phyloP scores from a whole-genome alignment of 1,140 invertebrate genomes.

The Xylocopa sonorina region DNA sequence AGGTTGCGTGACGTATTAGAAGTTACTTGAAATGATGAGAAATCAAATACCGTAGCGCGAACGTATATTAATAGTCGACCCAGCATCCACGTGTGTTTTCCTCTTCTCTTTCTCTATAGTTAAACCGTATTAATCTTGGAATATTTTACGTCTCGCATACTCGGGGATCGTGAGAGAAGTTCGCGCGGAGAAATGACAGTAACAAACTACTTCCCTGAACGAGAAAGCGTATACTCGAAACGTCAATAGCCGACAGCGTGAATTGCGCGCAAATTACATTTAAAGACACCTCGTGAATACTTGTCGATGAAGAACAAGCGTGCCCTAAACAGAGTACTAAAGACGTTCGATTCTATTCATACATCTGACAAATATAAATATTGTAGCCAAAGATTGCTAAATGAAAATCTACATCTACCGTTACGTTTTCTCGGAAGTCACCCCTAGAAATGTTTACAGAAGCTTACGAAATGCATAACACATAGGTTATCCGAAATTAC shows the following conservation, averaged over 20 bases:
- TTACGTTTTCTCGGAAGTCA: not conserved
- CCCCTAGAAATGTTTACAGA: no score
- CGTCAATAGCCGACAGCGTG: not conserved
- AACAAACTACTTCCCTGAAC: not conserved
- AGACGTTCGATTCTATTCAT: not conserved
- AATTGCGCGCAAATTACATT: not conserved
- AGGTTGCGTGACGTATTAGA: not conserved
- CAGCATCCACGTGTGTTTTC: conserved; percentile 1
- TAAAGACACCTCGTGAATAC: not conserved
- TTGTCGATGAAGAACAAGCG: not conserved
- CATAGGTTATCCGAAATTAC: no score
- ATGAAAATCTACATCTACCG: not conserved
- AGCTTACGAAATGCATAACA: no score
- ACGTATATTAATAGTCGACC: conserved; percentile 9
- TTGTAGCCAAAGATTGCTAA: no score
- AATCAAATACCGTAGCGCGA: not conserved
- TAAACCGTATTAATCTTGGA: not conserved
- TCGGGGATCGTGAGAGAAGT: not conserved
- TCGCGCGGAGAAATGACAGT: not conserved
- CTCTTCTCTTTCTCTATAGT: not conserved
- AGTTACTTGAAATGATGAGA: conserved; percentile 4
- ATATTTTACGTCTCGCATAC: not conserved
- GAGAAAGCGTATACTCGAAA: not conserved
- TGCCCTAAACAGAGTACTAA: not conserved
- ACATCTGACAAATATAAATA: not conserved